phyloP scores from a whole-genome alignment of 2,113 vertebrate genomes.

The Oxyruncus cristatus region DNA sequence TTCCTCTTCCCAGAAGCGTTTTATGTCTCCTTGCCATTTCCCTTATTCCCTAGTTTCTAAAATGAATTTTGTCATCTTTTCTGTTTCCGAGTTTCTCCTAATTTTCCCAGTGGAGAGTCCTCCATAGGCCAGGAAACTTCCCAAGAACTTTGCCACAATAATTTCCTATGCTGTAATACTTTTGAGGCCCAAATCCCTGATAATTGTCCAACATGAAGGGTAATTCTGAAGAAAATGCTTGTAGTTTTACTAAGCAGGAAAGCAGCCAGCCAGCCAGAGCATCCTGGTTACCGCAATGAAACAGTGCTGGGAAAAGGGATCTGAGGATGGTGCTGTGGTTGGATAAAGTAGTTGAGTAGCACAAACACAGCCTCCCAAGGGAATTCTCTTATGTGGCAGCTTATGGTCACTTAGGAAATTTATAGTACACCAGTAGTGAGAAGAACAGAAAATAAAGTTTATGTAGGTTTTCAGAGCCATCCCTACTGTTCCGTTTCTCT shows the following conservation, averaged over 20 bases:
- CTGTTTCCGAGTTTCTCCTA: background rate
- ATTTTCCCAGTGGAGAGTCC: background rate
- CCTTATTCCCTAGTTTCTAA: background rate
- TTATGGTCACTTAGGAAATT: background rate
- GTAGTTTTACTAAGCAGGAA: background rate
- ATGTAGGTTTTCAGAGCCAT: background rate
- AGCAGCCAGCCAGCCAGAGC: background rate
- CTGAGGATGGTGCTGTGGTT: background rate
- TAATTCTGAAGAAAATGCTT: background rate
- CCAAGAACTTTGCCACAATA: background rate
- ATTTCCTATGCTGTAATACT: background rate
- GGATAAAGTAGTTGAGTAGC: background rate
- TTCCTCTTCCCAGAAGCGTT: background rate
- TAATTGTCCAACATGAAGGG: background rate
- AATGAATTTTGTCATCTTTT: background rate
- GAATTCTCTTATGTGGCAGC: background rate
- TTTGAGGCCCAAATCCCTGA: background rate
- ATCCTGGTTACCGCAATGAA: background rate
- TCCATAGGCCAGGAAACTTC: constrained; percentile 31
- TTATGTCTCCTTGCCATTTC: background rate
- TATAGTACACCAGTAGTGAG: background rate
- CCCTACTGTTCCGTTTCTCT: background rate
- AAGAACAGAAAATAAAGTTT: background rate
- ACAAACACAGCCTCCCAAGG: background rate
- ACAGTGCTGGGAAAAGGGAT: background rate